A percentile compares a stretch with the other conserved stretches of the same genome.
Conservation (phyloP, 2,888 invertebrate species). For the Acleris laterana region DNA sequence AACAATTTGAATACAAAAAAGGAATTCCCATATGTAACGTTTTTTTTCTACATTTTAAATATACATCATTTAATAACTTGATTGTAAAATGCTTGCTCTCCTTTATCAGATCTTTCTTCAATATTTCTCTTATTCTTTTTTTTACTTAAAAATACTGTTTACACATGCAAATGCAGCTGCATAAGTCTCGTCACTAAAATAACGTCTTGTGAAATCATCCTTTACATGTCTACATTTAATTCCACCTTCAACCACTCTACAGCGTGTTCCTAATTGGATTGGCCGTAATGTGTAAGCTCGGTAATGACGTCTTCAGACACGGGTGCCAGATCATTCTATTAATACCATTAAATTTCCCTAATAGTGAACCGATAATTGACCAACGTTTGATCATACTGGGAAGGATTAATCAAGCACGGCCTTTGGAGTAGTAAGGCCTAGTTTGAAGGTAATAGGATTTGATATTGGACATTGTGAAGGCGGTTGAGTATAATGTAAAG, state of each 20-base stretch:
- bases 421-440: neutral
- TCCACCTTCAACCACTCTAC: neutral
- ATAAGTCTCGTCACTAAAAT: too few relatives aligned
- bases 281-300: neutral
- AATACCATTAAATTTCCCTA: slow-evolving; percentile 25
- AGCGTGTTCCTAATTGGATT: slow-evolving; percentile 5
- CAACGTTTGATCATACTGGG: slow-evolving; percentile 5
- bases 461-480: neutral
- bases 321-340: slow-evolving; percentile 14
- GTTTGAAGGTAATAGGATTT: neutral
- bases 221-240: neutral
- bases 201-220: neutral
- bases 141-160: too few relatives aligned
- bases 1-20: too few relatives aligned
- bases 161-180: too few relatives aligned
- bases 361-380: slow-evolving; percentile 21
- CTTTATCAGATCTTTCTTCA: too few relatives aligned
- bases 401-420: neutral
- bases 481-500: neutral
- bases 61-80: too few relatives aligned
- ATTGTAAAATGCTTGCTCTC: too few relatives aligned
- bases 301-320: slow-evolving; percentile 12
- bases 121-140: too few relatives aligned
- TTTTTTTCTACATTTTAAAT: too few relatives aligned
- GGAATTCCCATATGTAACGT: too few relatives aligned